These are phyloP conservation scores for Deroptyus accipitrinus DNA, from an alignment of 2,113 vertebrate genomes.

Conservation along the genomic window DNA sequence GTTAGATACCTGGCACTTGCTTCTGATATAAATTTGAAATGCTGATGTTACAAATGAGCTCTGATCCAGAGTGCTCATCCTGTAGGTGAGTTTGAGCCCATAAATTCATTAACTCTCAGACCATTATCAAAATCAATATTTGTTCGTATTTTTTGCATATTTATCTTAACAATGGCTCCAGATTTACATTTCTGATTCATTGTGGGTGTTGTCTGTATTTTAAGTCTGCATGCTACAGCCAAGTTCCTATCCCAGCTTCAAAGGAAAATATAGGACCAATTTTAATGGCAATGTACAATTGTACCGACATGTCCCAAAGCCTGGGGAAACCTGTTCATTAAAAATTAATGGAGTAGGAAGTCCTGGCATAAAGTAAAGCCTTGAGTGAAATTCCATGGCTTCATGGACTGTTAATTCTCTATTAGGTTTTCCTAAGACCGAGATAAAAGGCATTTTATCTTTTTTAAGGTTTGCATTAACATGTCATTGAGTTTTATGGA, in stretches of 20 bases:
- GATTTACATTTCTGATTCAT: background rate
- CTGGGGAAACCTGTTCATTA: slow-evolving; percentile 53
- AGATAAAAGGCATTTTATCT: slow-evolving; percentile 76
- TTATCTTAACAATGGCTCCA: background rate
- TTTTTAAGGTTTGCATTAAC: slow-evolving; percentile 75
- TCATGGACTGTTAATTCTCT: slow-evolving; percentile 79
- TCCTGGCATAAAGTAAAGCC: slow-evolving; percentile 67
- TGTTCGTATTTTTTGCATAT: background rate
- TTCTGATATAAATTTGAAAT: background rate
- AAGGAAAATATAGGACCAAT: background rate
- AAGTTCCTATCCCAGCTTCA: background rate
- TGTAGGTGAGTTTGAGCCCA: background rate
- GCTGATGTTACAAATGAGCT: background rate
- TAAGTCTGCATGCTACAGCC: background rate
- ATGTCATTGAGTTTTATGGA: slow-evolving; percentile 71
- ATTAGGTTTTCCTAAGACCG: slow-evolving; percentile 78
- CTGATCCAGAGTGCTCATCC: background rate
- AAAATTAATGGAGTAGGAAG: slow-evolving; percentile 74
- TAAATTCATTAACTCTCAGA: background rate
- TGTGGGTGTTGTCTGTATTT: background rate
- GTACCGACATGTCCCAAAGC: slow-evolving; percentile 6
- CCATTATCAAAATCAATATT: background rate
- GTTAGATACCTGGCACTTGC: background rate
- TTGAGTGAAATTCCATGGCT: slow-evolving; percentile 71
- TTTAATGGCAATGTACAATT: slow-evolving; percentile 2